These are phyloP conservation scores for Physocephala rufipes DNA, from an alignment of 2,888 invertebrate genomes.

Conservation along the genomic window DNA sequence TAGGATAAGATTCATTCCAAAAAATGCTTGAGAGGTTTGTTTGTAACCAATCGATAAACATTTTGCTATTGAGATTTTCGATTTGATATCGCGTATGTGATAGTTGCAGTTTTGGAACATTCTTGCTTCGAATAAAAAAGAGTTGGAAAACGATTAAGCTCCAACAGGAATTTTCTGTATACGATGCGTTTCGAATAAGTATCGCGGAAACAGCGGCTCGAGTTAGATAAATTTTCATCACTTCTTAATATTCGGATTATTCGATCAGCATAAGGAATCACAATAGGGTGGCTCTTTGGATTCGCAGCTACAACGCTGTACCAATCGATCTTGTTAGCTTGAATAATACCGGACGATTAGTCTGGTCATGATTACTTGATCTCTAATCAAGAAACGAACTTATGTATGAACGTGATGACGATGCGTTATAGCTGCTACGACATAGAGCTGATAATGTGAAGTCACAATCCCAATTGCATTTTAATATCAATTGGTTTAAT, in stretches of 20 bases:
- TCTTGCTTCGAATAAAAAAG: conserved; percentile 9
- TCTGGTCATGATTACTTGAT: not conserved
- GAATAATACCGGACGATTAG: conserved; percentile 18
- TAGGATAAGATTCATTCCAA: not conserved
- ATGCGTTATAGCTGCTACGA: too few relatives aligned
- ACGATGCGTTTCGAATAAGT: not conserved
- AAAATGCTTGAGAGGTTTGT: not conserved
- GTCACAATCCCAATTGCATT: conserved; percentile 1
- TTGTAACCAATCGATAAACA: not conserved
- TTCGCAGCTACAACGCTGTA: conserved; percentile 43
- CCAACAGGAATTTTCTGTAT: not conserved
- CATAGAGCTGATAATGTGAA: too few relatives aligned
- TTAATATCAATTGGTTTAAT: not conserved
- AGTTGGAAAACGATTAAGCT: conserved; percentile 5
- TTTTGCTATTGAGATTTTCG: not conserved
- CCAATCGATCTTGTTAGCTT: conserved; percentile 46
- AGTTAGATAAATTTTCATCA: too few relatives aligned
- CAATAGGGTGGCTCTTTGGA: conserved; percentile 12
- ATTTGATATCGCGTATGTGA: conserved; percentile 17
- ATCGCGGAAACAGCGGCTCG: not conserved
- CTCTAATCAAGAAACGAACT: not conserved
- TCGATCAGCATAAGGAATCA: too few relatives aligned
- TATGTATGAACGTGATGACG: not conserved
- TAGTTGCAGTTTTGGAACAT: not conserved
- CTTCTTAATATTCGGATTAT: too few relatives aligned